phyloP scores from a whole-genome alignment of 2,888 invertebrate genomes.

The Antitype chi region DNA sequence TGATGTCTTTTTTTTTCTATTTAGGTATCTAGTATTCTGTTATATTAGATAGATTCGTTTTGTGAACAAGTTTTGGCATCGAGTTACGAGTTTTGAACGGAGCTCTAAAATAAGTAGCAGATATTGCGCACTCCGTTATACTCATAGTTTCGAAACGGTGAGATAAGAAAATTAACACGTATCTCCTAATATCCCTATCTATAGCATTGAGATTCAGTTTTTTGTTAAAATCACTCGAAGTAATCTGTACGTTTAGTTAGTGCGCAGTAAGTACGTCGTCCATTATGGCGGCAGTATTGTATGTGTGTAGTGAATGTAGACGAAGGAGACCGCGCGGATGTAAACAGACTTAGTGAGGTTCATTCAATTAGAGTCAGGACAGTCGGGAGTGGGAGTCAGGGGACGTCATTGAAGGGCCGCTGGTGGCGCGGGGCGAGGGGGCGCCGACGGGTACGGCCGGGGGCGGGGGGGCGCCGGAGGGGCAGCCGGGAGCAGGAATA shows the following conservation, averaged over 20 bases:
- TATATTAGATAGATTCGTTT: constrained; percentile 61
- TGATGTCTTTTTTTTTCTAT: constrained; percentile 72
- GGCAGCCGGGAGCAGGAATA: constrained; percentile 88
- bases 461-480: constrained; percentile 70
- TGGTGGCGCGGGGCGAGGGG: constrained; percentile 72
- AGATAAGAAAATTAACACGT: constrained; percentile 68
- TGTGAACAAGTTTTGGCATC: constrained; percentile 72
- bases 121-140: constrained; percentile 61
- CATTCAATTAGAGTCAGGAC: constrained; percentile 86
- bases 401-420: constrained; percentile 88
- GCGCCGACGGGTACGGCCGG: constrained; percentile 59
- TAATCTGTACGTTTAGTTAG: constrained; percentile 44
- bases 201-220: constrained; percentile 55
- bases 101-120: constrained; percentile 62
- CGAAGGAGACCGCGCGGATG: constrained; percentile 77
- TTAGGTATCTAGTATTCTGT: constrained; percentile 57
- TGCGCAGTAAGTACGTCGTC: constrained; percentile 56
- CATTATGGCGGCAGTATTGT: constrained; percentile 44
- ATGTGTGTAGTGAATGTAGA: constrained; percentile 64
- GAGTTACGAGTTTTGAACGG: constrained; percentile 61
- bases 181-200: constrained; percentile 63
- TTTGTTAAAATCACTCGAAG: constrained; percentile 49
- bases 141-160: constrained; percentile 58
- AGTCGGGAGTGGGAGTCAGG: constrained; percentile 83
- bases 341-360: constrained; percentile 85